Evolutionary conservation across 1,140 invertebrate species (phyloP).

Genomic region (Luehdorfia chinensis): DNA sequence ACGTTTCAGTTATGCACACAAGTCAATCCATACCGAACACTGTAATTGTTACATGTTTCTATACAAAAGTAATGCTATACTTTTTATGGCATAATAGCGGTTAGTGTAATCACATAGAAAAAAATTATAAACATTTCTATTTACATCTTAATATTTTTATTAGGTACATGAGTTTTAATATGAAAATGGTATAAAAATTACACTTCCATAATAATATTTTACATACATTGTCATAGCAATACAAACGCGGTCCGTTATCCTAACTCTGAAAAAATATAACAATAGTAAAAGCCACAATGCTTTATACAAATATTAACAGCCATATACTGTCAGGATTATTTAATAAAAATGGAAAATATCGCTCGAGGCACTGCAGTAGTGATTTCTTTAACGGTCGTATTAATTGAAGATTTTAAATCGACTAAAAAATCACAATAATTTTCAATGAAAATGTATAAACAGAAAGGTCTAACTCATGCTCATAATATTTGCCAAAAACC

Average conservation of each 20-base stretch:
- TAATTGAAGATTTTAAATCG: slow-evolving; percentile 42
- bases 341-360: slow-evolving; percentile 57
- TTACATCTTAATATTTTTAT: slow-evolving; percentile 72
- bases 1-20: slow-evolving; percentile 75
- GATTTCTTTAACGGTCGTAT: slow-evolving; percentile 43
- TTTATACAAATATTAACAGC: slow-evolving; percentile 62
- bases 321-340: slow-evolving; percentile 45
- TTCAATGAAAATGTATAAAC: slow-evolving; percentile 29
- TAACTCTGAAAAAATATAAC: slow-evolving; percentile 74
- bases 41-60: slow-evolving; percentile 62
- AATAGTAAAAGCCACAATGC: slow-evolving; percentile 70
- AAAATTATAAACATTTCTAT: slow-evolving; percentile 74
- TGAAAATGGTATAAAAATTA: slow-evolving; percentile 77
- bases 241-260: slow-evolving; percentile 67
- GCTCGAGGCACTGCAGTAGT: slow-evolving; percentile 63
- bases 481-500: slow-evolving; percentile 53
- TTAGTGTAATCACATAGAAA: slow-evolving; percentile 73
- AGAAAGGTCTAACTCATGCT: slow-evolving; percentile 62
- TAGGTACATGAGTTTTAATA: slow-evolving; percentile 75
- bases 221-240: slow-evolving; percentile 67
- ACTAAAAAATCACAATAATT: slow-evolving; percentile 48
- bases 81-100: slow-evolving; percentile 64
- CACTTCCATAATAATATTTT: slow-evolving; percentile 70
- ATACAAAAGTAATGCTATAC: slow-evolving; percentile 69
- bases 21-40: slow-evolving; percentile 69